Evolutionary conservation across 2,797 vertebrate species (phyloP), one percentile per base, ranked within the genome.

Genomic region (Benthosema pterotum): DNA sequence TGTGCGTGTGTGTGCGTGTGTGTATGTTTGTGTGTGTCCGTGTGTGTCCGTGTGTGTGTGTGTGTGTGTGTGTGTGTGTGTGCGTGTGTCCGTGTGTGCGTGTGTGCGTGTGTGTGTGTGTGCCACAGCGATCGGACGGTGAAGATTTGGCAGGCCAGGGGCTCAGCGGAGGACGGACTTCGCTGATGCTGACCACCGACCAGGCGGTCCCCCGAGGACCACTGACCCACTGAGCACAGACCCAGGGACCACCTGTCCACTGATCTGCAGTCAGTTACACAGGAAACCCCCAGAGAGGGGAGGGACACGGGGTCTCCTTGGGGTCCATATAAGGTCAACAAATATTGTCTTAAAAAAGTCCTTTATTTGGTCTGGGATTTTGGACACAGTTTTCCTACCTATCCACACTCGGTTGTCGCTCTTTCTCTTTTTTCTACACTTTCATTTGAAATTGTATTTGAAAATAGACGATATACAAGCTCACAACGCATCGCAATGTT

Each of bases 61-160:
- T 45, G 55, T 57, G 42, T 57, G 42, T 28, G 13, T 25, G 18
- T 47, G 5, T 8, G 19, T 58, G 19, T n/a, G n/a, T 47, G 18
- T 25, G 19, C 32, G 14, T 38, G 56, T 42, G 52, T 62, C 65
- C 59, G 51, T 57, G 45, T 19, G 15, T 12, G 18, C 42, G 25
- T 59, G 48, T 74, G 3, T 2, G 5, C 42, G 0, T 62, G 11
- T 68, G 0, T 63, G 61, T 22, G 68, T 65, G 51, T 77, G 49
- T 56, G 74, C 73, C 62, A 19, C 83, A 99, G 97, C 78, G 97
- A 99, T 79, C 94, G 94, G 46, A 99, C 97, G 5, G 96, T 99
- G 82, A 95, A 94, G 86, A 96, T 99, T 77, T 99, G 97, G 97
- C 96, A 95, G 78, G 89, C 93, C 72, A 94, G 91, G 65, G 93